Evolutionary conservation across 1,140 invertebrate species (phyloP).

Genomic region (Sycophila sp.): DNA sequence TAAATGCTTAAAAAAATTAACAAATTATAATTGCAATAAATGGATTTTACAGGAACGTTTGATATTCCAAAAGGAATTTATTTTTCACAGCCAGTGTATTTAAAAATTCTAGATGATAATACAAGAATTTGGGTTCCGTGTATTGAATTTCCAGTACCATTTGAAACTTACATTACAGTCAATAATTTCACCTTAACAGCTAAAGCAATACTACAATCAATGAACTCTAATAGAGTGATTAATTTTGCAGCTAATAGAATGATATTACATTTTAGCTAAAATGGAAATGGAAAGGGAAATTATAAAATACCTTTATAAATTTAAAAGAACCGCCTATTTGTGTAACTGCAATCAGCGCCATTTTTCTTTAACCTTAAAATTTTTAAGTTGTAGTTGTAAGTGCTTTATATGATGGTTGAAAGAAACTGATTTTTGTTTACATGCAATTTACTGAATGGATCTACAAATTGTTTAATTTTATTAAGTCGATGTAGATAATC

Average conservation of each 20-base stretch:
- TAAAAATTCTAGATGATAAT: constrained; percentile 37
- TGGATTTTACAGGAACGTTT: constrained; percentile 41
- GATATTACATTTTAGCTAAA: not conserved
- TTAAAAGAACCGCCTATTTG: too few species aligned
- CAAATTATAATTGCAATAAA: too few species aligned
- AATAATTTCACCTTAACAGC: constrained; percentile 39
- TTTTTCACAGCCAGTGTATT: constrained; percentile 46
- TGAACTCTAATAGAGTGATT: not conserved
- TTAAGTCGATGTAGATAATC: too few species aligned
- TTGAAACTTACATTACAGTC: constrained; percentile 25
- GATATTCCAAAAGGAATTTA: constrained; percentile 42
- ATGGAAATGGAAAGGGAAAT: not conserved
- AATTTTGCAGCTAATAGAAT: not conserved
- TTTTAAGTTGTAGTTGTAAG: not conserved
- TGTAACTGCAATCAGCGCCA: not conserved
- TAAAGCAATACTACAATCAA: constrained; percentile 5
- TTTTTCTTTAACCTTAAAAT: not conserved
- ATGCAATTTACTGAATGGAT: too few species aligned
- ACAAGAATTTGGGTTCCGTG: constrained; percentile 42
- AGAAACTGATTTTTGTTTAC: too few species aligned
- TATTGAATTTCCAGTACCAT: constrained; percentile 43
- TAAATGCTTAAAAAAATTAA: not conserved
- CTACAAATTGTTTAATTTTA: too few species aligned
- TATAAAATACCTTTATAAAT: too few species aligned
- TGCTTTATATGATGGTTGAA: too few species aligned